Percentiles rank a stretch among this genome's conserved stretches.
These are phyloP conservation scores for Phortica variegata DNA, from an alignment of 1,140 invertebrate species.

Conservation along the genomic window DNA sequence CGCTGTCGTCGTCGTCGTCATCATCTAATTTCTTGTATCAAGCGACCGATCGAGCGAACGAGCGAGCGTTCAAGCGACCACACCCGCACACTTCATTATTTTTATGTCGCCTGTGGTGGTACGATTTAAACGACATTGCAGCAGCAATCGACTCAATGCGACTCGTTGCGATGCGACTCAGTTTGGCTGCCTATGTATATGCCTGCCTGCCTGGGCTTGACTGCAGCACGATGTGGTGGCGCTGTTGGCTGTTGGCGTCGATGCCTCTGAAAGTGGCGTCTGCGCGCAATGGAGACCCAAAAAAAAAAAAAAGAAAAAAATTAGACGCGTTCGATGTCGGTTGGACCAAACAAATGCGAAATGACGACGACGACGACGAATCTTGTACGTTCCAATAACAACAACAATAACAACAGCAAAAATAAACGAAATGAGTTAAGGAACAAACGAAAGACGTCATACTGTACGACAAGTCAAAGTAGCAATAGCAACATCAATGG, in stretches of 20 bases:
- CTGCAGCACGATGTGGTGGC: constrained; percentile 10
- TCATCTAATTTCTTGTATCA: constrained; percentile 9
- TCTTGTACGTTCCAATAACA: too few species aligned
- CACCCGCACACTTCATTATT: constrained; percentile 58
- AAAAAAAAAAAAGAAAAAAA: constrained; percentile 27
- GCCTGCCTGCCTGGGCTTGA: not conserved
- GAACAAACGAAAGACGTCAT: too few species aligned
- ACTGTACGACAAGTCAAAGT: constrained; percentile 50
- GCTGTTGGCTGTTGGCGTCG: constrained; percentile 6
- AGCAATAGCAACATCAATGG: constrained; percentile 29
- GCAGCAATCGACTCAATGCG: not conserved
- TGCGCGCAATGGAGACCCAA: constrained; percentile 3
- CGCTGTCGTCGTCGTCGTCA: not conserved
- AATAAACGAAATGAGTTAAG: too few species aligned
- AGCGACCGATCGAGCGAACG: constrained; percentile 2
- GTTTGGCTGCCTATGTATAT: not conserved
- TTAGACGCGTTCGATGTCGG: constrained; percentile 52
- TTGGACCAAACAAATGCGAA: too few species aligned
- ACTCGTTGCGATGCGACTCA: not conserved
- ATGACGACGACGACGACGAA: too few species aligned
- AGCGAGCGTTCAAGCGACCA: constrained; percentile 42
- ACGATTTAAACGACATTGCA: constrained; percentile 53
- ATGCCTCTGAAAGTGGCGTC: constrained; percentile 9
- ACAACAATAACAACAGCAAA: too few species aligned
- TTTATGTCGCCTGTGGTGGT: constrained; percentile 57